These are phyloP conservation scores for Rhegmatorhina hoffmannsi DNA, from an alignment of 2,113 vertebrate genomes.

Conservation along the genomic window DNA sequence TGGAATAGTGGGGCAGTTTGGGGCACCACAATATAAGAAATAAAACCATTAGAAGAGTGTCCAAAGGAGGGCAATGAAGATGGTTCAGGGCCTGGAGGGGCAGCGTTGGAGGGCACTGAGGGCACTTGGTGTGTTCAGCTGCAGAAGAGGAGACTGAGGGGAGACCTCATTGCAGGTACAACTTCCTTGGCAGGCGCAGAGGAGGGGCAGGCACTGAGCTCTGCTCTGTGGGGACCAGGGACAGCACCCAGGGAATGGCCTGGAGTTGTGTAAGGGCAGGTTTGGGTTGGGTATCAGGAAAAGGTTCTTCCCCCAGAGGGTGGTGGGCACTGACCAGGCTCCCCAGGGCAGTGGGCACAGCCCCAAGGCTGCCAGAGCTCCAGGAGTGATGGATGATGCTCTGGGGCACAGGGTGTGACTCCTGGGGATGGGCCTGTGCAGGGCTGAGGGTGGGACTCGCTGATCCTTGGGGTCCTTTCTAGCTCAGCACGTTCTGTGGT, in stretches of 20 bases:
- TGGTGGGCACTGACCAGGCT: not conserved
- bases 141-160: not conserved
- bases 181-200: not conserved
- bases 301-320: not conserved
- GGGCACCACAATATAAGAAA: not conserved
- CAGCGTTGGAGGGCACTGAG: not conserved
- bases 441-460: not conserved
- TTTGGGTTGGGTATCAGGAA: not conserved
- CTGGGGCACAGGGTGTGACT: not conserved
- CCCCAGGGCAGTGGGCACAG: not conserved
- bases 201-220: not conserved
- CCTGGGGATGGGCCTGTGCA: not conserved
- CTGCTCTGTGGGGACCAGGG: not conserved
- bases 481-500: not conserved
- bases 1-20: not conserved
- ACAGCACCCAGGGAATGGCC: not conserved
- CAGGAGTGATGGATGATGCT: not conserved
- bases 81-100: not conserved
- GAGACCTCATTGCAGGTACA: not conserved
- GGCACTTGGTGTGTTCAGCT: not conserved
- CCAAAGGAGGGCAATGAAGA: not conserved
- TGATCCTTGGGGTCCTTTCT: not conserved
- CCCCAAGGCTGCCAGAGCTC: not conserved
- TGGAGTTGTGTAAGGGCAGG: not conserved
- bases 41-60: not conserved